Evolutionary conservation across 2,113 vertebrate genomes (phyloP).

Genomic region (Malurus melanocephalus): DNA sequence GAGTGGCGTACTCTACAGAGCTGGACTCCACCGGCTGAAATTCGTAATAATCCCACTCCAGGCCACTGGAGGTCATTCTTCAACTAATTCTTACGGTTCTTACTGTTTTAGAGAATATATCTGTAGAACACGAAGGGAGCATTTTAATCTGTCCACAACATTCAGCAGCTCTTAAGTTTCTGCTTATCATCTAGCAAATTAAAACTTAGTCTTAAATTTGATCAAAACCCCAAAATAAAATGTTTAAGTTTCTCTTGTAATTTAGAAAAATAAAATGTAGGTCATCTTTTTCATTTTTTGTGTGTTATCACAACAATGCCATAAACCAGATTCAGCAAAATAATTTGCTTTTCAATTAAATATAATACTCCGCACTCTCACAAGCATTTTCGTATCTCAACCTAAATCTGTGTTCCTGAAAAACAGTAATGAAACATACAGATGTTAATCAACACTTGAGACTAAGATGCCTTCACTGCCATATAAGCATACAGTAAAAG

Average conservation of each 20-base stretch:
- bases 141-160: slow-evolving; percentile 54
- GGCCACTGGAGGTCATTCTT: slow-evolving; percentile 85
- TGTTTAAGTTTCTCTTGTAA: background rate
- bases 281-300: background rate
- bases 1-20: slow-evolving; percentile 71
- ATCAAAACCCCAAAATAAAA: background rate
- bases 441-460: background rate
- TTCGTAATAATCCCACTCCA: slow-evolving; percentile 86
- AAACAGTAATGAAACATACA: background rate
- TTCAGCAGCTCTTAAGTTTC: slow-evolving; percentile 3
- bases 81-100: slow-evolving; percentile 70
- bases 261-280: background rate
- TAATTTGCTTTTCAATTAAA: background rate
- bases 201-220: background rate
- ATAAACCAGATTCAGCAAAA: background rate
- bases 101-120: slow-evolving; percentile 46
- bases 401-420: background rate
- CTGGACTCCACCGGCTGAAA: slow-evolving; percentile 75
- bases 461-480: background rate
- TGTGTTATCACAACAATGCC: background rate
- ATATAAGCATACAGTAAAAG: background rate
- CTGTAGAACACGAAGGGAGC: slow-evolving; percentile 72
- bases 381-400: background rate
- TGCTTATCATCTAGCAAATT: background rate
- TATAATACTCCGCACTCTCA: background rate